These are phyloP conservation scores for Harpagoxenus sublaevis DNA, from an alignment of 2,888 invertebrate genomes.

Conservation along the genomic window DNA sequence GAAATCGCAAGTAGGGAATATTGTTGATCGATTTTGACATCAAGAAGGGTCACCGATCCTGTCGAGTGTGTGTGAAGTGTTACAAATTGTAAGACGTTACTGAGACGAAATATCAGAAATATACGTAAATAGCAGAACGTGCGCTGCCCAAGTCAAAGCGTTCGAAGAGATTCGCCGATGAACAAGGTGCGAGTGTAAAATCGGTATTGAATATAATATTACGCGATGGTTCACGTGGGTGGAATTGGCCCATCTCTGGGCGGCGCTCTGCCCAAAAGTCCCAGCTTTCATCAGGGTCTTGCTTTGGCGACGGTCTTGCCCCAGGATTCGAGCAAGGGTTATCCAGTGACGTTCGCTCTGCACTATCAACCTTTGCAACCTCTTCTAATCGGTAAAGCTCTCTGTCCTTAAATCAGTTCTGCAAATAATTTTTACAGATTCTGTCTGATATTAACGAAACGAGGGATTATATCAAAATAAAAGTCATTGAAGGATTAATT, in stretches of 20 bases:
- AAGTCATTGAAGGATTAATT: neutral
- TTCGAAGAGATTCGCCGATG: conserved; percentile 2
- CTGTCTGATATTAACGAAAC: neutral
- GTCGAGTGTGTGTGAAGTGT: conserved; percentile 10
- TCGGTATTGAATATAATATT: neutral
- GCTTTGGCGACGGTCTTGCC: conserved; percentile 90
- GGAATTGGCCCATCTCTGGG: conserved; percentile 82
- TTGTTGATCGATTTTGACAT: conserved; percentile 9
- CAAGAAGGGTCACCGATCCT: neutral
- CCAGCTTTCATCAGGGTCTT: conserved; percentile 95
- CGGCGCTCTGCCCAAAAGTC: conserved; percentile 93
- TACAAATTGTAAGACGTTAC: conserved; percentile 8
- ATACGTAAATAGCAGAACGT: neutral
- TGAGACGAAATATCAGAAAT: neutral
- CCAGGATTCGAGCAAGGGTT: conserved; percentile 78
- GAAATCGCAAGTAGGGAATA: neutral
- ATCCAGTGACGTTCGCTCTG: conserved; percentile 78
- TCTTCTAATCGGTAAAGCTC: conserved; percentile 82
- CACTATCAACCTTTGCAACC: conserved; percentile 84
- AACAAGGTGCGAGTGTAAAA: conserved; percentile 17
- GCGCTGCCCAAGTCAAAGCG: neutral
- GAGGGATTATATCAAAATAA: neutral
- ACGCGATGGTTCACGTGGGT: conserved; percentile 84
- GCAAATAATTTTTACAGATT: neutral
- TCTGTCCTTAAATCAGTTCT: conserved; percentile 7